phyloP scores from a whole-genome alignment of 2,797 vertebrate species.

The Cuniculus paca region DNA sequence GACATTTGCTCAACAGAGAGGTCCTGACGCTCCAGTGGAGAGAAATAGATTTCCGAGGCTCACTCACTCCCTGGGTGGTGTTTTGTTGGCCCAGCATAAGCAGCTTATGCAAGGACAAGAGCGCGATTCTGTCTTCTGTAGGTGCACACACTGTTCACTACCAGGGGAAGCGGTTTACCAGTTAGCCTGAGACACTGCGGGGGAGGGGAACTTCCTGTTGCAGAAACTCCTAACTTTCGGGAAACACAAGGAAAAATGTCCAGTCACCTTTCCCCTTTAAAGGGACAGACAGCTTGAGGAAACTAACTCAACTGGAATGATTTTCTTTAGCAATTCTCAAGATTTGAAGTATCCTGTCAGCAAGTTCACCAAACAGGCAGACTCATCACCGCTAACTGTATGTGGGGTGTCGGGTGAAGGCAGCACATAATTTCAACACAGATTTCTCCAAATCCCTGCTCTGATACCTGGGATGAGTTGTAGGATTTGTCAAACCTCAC shows the following conservation, averaged over 20 bases:
- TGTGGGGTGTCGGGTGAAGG: not conserved
- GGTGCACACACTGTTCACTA: not conserved
- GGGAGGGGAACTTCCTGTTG: not conserved
- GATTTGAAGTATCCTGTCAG: not conserved
- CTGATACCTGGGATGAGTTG: too few species aligned
- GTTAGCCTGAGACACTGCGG: not conserved
- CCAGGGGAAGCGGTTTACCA: not conserved
- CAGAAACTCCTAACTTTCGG: not conserved
- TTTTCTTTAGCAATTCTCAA: not conserved
- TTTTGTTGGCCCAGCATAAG: not conserved
- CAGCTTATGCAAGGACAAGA: rapidly evolving
- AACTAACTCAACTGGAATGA: not conserved
- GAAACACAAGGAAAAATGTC: not conserved
- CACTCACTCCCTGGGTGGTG: not conserved
- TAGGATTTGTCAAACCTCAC: not conserved
- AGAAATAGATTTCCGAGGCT: not conserved
- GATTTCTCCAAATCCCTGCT: not conserved
- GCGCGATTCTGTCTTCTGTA: not conserved
- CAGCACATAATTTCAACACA: not conserved
- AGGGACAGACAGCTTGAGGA: not conserved
- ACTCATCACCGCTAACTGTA: not conserved
- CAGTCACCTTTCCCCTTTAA: not conserved
- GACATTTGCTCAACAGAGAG: not conserved
- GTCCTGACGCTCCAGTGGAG: not conserved
- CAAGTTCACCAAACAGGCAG: not conserved